Evolutionary conservation across 2,113 vertebrate genomes (phyloP).

Genomic region (Hucho hucho): DNA sequence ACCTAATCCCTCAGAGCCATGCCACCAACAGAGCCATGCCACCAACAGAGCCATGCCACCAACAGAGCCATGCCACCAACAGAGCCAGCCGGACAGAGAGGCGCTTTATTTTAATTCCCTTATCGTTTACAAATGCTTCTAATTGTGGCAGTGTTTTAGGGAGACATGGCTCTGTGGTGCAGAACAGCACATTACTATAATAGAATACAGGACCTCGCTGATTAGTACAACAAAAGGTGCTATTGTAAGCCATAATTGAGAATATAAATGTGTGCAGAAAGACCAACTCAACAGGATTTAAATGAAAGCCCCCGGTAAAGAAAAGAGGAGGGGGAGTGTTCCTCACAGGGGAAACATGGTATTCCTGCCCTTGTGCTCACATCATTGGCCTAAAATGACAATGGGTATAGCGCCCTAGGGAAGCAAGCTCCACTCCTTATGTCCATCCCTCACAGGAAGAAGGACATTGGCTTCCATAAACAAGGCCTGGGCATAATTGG

Average conservation of each 20-base stretch:
- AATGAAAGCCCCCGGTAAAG: slow-evolving; percentile 9
- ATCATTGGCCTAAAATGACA: not conserved
- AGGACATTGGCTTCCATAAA: slow-evolving; percentile 26
- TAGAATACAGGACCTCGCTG: slow-evolving; percentile 55
- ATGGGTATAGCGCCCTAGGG: not conserved
- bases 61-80: too few relatives aligned
- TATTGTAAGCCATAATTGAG: slow-evolving; percentile 54
- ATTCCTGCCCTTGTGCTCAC: slow-evolving; percentile 1
- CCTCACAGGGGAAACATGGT: slow-evolving; percentile 1
- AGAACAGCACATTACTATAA: slow-evolving; percentile 54
- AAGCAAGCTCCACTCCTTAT: not conserved
- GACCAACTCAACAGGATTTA: slow-evolving; percentile 25
- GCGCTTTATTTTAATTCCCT: too few relatives aligned
- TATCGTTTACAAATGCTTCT: slow-evolving; percentile 20
- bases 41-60: too few relatives aligned
- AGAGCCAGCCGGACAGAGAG: too few relatives aligned
- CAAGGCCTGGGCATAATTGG: slow-evolving; percentile 30
- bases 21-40: slow-evolving; percentile 2
- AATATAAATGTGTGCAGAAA: slow-evolving; percentile 42
- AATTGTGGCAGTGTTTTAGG: slow-evolving; percentile 59
- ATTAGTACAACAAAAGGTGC: slow-evolving; percentile 60
- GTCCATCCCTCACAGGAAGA: not conserved
- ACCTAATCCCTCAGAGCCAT: slow-evolving; percentile 23
- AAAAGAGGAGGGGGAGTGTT: not conserved
- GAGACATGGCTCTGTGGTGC: slow-evolving; percentile 11